A percentile compares a stretch with the other conserved stretches of the same genome.
Conservation (phyloP, 2,113 vertebrate genomes). For the Myiozetetes cayanensis region DNA sequence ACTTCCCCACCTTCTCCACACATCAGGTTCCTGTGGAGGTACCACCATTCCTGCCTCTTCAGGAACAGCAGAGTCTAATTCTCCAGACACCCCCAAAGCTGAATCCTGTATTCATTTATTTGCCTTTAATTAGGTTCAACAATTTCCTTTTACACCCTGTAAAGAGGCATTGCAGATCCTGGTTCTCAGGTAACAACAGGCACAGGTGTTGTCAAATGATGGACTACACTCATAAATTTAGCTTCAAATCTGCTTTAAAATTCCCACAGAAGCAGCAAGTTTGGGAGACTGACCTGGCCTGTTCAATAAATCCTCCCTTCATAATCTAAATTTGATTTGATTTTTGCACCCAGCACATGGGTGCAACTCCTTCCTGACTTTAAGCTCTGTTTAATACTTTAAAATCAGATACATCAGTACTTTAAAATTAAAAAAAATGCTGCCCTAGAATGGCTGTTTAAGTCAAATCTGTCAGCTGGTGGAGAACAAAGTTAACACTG, state of each 20-base stretch:
- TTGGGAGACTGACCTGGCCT: not conserved
- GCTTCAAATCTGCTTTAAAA: not conserved
- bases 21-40: fast-evolving
- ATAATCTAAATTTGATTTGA: not conserved
- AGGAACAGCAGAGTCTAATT: not conserved
- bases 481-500: not conserved
- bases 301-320: not conserved
- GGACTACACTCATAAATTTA: not conserved
- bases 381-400: not conserved
- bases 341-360: not conserved
- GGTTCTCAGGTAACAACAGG: not conserved
- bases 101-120: not conserved
- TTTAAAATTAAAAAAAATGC: not conserved
- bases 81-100: not conserved
- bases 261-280: not conserved
- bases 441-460: not conserved
- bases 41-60: not conserved
- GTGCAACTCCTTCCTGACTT: not conserved
- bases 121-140: not conserved
- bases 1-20: fast-evolving
- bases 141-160: not conserved
- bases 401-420: not conserved
- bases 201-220: not conserved
- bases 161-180: not conserved
- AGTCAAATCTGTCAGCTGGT: not conserved